phyloP scores from a whole-genome alignment of 2,113 vertebrate species.

The Cepphus grylle region DNA sequence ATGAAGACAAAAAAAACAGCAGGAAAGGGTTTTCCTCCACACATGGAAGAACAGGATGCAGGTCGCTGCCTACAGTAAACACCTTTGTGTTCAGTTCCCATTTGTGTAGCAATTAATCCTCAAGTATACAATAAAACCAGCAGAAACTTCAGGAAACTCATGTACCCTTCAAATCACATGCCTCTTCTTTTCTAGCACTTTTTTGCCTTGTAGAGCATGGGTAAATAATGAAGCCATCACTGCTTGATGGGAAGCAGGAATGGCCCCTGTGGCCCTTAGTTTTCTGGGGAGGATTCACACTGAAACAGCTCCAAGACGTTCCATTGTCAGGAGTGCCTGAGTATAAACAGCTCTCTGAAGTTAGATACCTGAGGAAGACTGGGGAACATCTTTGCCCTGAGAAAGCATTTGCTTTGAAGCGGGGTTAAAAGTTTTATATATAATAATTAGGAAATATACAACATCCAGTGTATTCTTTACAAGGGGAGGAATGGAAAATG shows the following conservation, averaged over 20 bases:
- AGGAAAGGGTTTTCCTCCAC: conserved; percentile 67
- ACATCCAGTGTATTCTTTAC: neutral
- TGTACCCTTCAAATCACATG: neutral
- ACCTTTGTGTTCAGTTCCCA: conserved; percentile 45
- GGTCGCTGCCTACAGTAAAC: neutral
- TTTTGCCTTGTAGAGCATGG: neutral
- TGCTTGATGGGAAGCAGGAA: neutral
- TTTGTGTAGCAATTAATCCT: neutral
- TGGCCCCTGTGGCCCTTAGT: neutral
- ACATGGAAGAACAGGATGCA: conserved; percentile 43
- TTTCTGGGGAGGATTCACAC: rapidly evolving
- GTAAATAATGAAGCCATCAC: neutral
- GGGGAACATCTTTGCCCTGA: neutral
- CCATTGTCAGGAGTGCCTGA: neutral
- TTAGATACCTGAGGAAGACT: neutral
- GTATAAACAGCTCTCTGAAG: neutral
- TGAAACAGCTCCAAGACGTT: neutral
- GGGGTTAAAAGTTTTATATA: neutral
- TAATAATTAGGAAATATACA: neutral
- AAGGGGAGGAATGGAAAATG: neutral
- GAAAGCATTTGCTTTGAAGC: neutral
- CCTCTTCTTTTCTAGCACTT: neutral
- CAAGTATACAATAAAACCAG: neutral
- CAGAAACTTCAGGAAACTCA: neutral
- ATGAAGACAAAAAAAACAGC: conserved; percentile 40